phyloP scores from a whole-genome alignment of 2,113 vertebrate species.

The Corythoichthys intestinalis region DNA sequence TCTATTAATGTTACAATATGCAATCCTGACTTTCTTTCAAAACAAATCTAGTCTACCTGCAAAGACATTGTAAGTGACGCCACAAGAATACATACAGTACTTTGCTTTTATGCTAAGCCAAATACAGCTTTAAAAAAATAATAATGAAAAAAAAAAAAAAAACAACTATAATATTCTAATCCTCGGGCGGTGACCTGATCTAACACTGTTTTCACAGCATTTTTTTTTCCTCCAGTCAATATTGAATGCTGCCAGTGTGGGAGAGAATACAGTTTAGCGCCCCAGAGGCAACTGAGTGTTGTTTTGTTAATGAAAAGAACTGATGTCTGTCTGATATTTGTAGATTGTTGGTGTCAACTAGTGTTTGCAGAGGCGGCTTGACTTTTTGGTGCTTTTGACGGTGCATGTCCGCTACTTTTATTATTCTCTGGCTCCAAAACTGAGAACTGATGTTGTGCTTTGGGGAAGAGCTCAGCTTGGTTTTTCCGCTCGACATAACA shows the following conservation, averaged over 20 bases:
- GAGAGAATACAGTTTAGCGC: background rate
- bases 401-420: background rate
- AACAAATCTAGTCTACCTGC: background rate
- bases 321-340: background rate
- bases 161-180: background rate
- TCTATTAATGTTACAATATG: background rate
- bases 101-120: background rate
- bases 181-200: slow-evolving; percentile 20
- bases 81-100: background rate
- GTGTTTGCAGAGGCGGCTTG: background rate
- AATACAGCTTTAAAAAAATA: background rate
- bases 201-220: slow-evolving; percentile 1
- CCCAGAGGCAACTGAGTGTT: background rate
- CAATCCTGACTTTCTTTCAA: background rate
- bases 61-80: background rate
- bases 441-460: background rate
- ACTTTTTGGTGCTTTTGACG: background rate
- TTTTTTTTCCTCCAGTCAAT: background rate
- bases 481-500: background rate
- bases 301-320: slow-evolving; percentile 12
- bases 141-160: no score
- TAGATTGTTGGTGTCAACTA: background rate
- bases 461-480: background rate
- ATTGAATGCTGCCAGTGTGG: slow-evolving; percentile 12
- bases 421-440: background rate